These are phyloP conservation scores for Anarrhichthys ocellatus DNA, from an alignment of 2,113 vertebrate species.

Conservation along the genomic window DNA sequence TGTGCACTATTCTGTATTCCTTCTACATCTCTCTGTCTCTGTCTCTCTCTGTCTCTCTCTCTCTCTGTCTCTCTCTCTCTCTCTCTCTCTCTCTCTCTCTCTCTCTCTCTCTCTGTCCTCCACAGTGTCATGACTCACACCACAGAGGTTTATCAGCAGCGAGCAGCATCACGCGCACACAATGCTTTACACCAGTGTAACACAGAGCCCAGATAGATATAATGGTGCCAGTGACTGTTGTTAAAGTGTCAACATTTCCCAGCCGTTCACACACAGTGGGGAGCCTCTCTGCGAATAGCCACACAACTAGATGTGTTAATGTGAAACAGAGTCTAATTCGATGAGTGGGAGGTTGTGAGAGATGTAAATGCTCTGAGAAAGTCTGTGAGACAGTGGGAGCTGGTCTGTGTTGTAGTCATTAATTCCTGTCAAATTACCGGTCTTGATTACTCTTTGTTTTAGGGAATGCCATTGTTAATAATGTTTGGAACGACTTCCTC, in stretches of 20 bases:
- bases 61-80: slow-evolving; percentile 13
- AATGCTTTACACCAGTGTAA: slow-evolving; percentile 60
- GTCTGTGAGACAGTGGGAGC: slow-evolving; percentile 21
- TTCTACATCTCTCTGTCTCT: slow-evolving; percentile 15
- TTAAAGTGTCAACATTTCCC: slow-evolving; percentile 74
- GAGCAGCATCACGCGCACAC: slow-evolving; percentile 70
- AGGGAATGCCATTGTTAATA: slow-evolving; percentile 1
- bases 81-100: slow-evolving; percentile 7
- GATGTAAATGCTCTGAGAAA: slow-evolving; percentile 43
- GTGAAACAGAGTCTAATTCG: slow-evolving; percentile 57
- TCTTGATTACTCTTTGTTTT: slow-evolving; percentile 25
- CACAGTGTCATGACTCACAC: slow-evolving; percentile 71
- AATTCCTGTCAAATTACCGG: slow-evolving; percentile 33
- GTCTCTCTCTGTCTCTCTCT: background rate
- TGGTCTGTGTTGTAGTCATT: slow-evolving; percentile 20
- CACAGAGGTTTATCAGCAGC: slow-evolving; percentile 78
- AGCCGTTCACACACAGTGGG: slow-evolving; percentile 65
- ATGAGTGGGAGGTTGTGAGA: slow-evolving; percentile 59
- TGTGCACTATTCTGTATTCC: slow-evolving; percentile 39
- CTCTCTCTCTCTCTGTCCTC: slow-evolving; percentile 46
- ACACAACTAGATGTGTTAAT: slow-evolving; percentile 69
- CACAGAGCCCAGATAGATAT: slow-evolving; percentile 69
- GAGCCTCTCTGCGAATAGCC: slow-evolving; percentile 60
- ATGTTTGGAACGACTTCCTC: slow-evolving; percentile 4
- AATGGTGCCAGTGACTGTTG: slow-evolving; percentile 73